A percentile compares a stretch with the other conserved stretches of the same genome.
phyloP scores from a whole-genome alignment of 1,140 invertebrate genomes.

The Probaryconus sp. region DNA sequence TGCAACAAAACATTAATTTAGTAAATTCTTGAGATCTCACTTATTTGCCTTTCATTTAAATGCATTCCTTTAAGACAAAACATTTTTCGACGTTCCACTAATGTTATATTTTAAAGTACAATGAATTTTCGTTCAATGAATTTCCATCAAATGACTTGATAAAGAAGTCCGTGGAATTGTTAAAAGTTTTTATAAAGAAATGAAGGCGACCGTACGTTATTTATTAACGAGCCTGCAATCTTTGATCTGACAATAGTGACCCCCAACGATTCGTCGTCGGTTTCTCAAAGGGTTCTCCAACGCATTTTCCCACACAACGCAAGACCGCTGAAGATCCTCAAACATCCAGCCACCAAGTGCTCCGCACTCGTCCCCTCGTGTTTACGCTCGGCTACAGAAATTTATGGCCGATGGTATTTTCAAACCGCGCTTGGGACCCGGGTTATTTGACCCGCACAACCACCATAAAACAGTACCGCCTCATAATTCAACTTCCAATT shows the following conservation, averaged over 20 bases:
- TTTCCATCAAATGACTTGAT: conserved; percentile 1
- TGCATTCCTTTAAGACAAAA: too few species aligned
- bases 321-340: conserved; percentile 7
- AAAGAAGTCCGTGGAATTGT: neutral
- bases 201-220: conserved; percentile 14
- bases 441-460: conserved; percentile 48
- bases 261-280: conserved; percentile 37
- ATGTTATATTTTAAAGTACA: too few species aligned
- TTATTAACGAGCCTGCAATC: conserved; percentile 24
- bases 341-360: conserved; percentile 21
- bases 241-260: conserved; percentile 3
- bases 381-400: conserved; percentile 50
- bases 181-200: conserved; percentile 20
- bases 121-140: neutral
- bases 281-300: conserved; percentile 24
- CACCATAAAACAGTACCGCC: conserved; percentile 54
- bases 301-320: conserved; percentile 51
- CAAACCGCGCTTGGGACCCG: conserved; percentile 26
- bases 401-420: conserved; percentile 49
- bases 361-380: conserved; percentile 42
- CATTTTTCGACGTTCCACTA: too few species aligned
- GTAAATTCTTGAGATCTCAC: too few species aligned
- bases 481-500: conserved; percentile 60
- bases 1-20: too few species aligned
- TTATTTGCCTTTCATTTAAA: too few species aligned